Base-by-base conservation (phyloP, 2,888 invertebrate genomes). In the Rhingia campestris region DNA sequence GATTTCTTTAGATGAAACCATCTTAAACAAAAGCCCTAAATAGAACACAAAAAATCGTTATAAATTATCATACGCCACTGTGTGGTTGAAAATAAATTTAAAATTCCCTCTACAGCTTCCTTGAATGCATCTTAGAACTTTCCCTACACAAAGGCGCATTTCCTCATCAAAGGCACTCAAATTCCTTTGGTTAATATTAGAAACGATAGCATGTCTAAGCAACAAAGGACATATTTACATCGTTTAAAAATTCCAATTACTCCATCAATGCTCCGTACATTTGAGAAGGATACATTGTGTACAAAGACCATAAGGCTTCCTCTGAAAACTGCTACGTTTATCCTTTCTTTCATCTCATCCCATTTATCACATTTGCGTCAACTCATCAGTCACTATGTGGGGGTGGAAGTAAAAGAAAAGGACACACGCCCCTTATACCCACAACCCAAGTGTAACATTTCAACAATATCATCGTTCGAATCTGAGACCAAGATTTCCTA, bases 391-490 rank as follows among this genome's bases (percentile, higher is more conserved):
- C 64, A 72, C 37, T 58, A 37, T 35, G 45, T 49, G 45, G 39
- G 45, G 39, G 49, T 51, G 39, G 14, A 41, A 33, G 33, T 30
- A 45, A 58, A 75, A 64, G 41, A 58, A 59, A 66, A 33, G 6
- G 12, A 56, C 39, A 66, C 66, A 66, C 59, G 22, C 39, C 45
- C 51, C 64, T 81, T 53, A 81, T 64, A 32, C 63, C 75, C 5
- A 9, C 32, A 2, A 59, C n/a, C 66, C 53, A 35, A 76, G 72
- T 47, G 61, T 73, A 82, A 67, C 61, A 82, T 77, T 77, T 82
- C 66, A 77, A 77, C 77, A 77, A 82, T 77, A 77, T 82, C 81
- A 72, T 82, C 77, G 61, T 77, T 77, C 77, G 61, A 72, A 67
- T 58, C 69, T 64, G 70, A 76, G 75, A 73, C 59, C 33, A 37